Evolutionary conservation across 2,113 vertebrate genomes (phyloP).

Genomic region (Proteles cristata): DNA sequence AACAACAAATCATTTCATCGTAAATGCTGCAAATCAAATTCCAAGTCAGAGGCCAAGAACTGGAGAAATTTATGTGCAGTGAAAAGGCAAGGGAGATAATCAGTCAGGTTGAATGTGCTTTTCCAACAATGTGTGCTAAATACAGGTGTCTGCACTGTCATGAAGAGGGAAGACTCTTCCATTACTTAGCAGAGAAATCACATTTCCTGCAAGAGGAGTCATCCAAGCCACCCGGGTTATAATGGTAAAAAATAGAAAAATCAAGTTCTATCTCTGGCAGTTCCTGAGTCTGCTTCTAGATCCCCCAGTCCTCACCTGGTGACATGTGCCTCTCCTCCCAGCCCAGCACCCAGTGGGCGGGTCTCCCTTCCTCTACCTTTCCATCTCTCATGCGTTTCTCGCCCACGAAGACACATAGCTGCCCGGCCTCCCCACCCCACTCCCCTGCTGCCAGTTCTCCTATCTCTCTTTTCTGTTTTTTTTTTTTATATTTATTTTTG

Average conservation of each 20-base stretch:
- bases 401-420: not conserved
- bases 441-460: not conserved
- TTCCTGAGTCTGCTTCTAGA: not conserved
- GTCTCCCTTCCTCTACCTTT: not conserved
- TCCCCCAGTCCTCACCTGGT: accelerated
- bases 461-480: not conserved
- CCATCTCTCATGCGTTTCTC: not conserved
- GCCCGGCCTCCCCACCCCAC: accelerated
- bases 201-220: not conserved
- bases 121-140: not conserved
- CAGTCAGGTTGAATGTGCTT: not conserved
- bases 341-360: not conserved
- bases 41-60: not conserved
- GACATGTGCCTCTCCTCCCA: not conserved
- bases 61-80: not conserved
- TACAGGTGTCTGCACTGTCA: not conserved
- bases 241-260: not conserved
- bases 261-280: not conserved
- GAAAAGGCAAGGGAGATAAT: not conserved
- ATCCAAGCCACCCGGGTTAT: not conserved
- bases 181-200: not conserved
- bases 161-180: not conserved
- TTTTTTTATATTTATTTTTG: too few species aligned
- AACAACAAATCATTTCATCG: conserved; percentile 23
- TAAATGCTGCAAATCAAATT: conserved; percentile 18